phyloP scores from a whole-genome alignment of 2,113 vertebrate genomes.

The Sitta europaea region DNA sequence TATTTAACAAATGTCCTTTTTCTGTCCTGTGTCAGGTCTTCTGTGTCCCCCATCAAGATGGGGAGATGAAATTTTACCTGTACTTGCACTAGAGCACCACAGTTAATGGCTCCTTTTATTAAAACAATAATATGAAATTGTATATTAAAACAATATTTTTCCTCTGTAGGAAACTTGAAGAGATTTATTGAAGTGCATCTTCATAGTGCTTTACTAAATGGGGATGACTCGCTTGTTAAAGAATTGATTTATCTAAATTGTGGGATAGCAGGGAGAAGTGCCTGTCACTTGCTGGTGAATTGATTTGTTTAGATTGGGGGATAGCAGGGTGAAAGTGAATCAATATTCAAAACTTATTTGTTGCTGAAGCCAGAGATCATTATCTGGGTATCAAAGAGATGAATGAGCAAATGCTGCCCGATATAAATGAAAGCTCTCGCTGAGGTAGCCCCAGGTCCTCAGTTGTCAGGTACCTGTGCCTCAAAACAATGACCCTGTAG shows the following conservation, averaged over 20 bases:
- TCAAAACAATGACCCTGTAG: slow-evolving; percentile 34
- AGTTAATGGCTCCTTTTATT: neutral
- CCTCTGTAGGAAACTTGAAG: neutral
- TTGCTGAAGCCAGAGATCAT: neutral
- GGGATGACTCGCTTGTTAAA: neutral
- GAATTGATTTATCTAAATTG: neutral
- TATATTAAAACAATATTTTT: neutral
- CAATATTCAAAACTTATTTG: neutral
- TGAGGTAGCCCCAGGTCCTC: neutral
- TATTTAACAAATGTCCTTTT: neutral
- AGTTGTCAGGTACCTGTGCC: slow-evolving; percentile 1
- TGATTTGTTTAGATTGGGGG: neutral
- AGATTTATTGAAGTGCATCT: neutral
- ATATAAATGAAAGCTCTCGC: neutral
- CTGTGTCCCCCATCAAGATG: fast-evolving
- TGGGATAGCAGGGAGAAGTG: neutral
- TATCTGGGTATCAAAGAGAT: neutral
- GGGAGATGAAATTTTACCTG: neutral
- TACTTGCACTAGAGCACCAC: neutral
- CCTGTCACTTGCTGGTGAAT: neutral
- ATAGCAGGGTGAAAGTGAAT: neutral
- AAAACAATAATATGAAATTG: neutral
- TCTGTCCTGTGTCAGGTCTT: neutral
- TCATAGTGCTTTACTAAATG: neutral
- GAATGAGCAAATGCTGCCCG: neutral